Conservation (phyloP, 2,113 vertebrate species). For the Phyllostomus discolor region DNA sequence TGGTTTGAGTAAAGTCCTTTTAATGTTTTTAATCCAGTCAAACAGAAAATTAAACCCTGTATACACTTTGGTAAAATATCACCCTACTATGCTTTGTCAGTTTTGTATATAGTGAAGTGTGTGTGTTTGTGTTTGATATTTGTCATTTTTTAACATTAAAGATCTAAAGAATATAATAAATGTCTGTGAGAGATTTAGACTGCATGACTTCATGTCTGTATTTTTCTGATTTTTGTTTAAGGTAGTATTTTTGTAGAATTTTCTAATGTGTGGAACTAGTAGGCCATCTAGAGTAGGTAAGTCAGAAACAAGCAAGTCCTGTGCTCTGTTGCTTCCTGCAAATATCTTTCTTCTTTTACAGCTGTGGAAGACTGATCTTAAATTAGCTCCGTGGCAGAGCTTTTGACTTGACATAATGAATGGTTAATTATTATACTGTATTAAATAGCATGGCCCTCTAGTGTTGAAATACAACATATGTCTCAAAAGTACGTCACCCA, state of each 20-base stretch:
- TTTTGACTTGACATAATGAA: neutral
- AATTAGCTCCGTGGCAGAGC: neutral
- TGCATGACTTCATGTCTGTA: neutral
- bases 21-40: conserved; percentile 17
- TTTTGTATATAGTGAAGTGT: neutral
- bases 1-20: conserved; percentile 49
- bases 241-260: neutral
- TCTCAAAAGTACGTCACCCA: neutral
- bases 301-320: neutral
- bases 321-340: neutral
- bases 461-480: neutral
- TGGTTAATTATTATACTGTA: neutral
- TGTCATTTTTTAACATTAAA: conserved; percentile 3
- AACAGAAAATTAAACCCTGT: conserved; percentile 47
- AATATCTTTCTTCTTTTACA: neutral
- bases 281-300: neutral
- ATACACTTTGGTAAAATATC: conserved; percentile 22
- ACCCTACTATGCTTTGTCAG: neutral
- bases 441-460: neutral
- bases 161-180: neutral
- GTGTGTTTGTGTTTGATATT: neutral
- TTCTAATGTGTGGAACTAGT: neutral
- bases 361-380: neutral
- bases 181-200: neutral
- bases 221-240: conserved; percentile 10